Evolutionary conservation across 2,888 invertebrate genomes (phyloP).

Genomic region (Piscicola geometra): DNA sequence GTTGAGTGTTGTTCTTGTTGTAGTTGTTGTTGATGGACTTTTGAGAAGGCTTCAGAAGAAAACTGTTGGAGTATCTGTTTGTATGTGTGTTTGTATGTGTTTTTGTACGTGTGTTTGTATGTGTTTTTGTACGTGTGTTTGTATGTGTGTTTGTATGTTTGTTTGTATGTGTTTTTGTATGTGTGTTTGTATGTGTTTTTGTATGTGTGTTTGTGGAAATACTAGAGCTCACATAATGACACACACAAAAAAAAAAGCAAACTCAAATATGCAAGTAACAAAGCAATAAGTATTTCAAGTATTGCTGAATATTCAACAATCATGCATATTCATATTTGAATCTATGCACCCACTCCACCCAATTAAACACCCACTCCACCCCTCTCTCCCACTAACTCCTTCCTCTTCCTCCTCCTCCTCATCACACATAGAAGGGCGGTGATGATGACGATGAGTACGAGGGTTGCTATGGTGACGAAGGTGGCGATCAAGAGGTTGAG

Average conservation of each 20-base stretch:
- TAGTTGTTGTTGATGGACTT: neutral
- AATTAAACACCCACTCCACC: slow-evolving; percentile 1
- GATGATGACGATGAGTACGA: slow-evolving; percentile 23
- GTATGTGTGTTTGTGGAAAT: neutral
- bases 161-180: no score
- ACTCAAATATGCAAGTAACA: no score
- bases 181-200: no score
- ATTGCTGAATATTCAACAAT: neutral
- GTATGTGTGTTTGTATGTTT: neutral
- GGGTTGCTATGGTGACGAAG: slow-evolving; percentile 14
- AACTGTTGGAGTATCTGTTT: slow-evolving; percentile 12
- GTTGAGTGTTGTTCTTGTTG: no score
- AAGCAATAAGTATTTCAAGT: no score
- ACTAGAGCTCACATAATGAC: no score
- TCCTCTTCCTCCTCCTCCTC: slow-evolving; percentile 22
- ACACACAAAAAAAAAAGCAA: no score
- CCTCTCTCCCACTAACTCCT: neutral
- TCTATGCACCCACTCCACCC: slow-evolving; percentile 9
- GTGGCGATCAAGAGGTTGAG: slow-evolving; percentile 13
- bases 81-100: neutral
- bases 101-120: neutral
- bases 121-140: neutral
- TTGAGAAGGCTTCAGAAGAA: slow-evolving; percentile 9
- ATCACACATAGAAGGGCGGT: slow-evolving; percentile 26
- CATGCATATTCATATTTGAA: neutral